These are phyloP conservation scores for Catagonus wagneri DNA, from an alignment of 2,113 vertebrate genomes.

Conservation along the genomic window DNA sequence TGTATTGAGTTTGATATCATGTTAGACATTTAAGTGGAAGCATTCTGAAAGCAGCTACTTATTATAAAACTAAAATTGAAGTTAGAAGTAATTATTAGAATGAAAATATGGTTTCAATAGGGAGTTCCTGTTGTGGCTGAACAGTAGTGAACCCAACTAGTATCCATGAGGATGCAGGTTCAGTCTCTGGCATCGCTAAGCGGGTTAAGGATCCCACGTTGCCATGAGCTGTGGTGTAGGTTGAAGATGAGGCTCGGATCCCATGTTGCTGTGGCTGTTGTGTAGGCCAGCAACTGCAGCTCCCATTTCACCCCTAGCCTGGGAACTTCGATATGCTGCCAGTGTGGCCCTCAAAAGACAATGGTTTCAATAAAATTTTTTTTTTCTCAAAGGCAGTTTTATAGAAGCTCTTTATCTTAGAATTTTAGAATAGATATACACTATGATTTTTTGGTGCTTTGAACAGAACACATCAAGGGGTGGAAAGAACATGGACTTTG, in stretches of 20 bases:
- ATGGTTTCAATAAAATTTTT: neutral
- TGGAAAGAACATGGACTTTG: neutral
- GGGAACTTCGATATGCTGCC: too few relatives aligned
- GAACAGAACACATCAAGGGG: neutral
- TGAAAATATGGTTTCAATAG: neutral
- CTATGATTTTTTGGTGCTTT: neutral
- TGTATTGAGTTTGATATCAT: neutral
- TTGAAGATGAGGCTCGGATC: too few relatives aligned
- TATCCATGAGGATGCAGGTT: too few relatives aligned
- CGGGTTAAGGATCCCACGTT: too few relatives aligned
- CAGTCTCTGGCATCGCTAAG: too few relatives aligned
- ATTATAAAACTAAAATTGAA: neutral
- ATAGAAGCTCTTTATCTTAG: neutral
- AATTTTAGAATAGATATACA: neutral
- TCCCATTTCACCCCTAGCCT: too few relatives aligned
- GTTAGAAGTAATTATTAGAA: neutral
- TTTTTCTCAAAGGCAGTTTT: neutral
- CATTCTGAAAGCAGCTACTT: neutral
- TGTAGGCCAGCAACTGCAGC: too few relatives aligned
- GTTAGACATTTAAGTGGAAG: neutral
- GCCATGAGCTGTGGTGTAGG: too few relatives aligned
- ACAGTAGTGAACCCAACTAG: too few relatives aligned
- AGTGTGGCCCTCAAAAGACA: too few relatives aligned
- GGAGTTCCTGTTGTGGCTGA: too few relatives aligned
- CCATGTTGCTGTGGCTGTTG: too few relatives aligned